Conservation (phyloP, 2,113 vertebrate genomes). For the Zapus hudsonius region DNA sequence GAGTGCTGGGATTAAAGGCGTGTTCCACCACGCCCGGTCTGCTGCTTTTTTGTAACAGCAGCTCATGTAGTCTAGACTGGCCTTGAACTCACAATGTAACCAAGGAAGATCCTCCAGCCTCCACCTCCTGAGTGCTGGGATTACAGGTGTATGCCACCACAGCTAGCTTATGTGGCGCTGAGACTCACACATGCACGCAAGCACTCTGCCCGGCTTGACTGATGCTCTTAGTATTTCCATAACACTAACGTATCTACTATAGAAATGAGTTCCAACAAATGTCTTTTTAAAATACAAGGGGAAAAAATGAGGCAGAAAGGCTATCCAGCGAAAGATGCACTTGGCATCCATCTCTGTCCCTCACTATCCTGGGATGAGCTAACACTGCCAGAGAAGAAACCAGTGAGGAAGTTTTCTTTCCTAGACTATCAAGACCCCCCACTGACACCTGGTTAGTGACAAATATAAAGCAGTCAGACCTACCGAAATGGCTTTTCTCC, state of each 20-base stretch:
- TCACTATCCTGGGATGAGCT: background rate
- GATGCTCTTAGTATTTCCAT: background rate
- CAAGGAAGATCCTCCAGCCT: background rate
- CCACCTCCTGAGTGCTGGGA: background rate
- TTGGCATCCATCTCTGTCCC: background rate
- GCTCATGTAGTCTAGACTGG: no score
- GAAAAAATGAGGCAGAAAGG: background rate
- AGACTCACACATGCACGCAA: background rate
- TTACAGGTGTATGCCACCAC: background rate
- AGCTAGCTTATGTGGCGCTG: background rate
- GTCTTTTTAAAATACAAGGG: background rate
- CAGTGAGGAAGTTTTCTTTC: background rate
- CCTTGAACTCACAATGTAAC: background rate
- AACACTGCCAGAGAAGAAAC: background rate
- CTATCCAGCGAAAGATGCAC: background rate
- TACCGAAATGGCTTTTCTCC: conserved; percentile 99
- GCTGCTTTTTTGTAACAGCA: no score
- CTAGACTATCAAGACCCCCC: background rate
- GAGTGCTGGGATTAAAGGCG: no score
- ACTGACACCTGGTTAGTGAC: background rate
- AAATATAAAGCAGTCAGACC: conserved; percentile 49
- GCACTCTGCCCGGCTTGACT: background rate
- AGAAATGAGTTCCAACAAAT: background rate
- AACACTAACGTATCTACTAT: background rate
- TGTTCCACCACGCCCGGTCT: no score